Evolutionary conservation across 2,797 vertebrate genomes (phyloP), one percentile per base, ranked within the genome.

Genomic region (Sus cebifrons): DNA sequence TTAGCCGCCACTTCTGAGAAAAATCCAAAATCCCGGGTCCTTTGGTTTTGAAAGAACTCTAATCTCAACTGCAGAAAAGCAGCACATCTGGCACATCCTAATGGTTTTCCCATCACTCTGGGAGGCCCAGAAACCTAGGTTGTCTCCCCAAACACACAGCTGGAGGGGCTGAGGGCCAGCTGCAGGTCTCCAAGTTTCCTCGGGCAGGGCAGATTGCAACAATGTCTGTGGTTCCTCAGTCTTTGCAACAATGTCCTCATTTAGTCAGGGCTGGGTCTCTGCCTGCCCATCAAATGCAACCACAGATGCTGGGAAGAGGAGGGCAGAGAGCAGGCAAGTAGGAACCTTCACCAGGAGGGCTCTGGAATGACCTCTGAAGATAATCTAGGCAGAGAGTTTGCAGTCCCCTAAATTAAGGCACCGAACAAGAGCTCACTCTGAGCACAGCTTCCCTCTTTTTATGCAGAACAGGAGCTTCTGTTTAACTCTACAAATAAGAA

Each of bases 241-340:
- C 64, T 95, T 88, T 90, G 95, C 81, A 86, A 87, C 93, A 94
- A 10, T 49, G 36, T 87, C 64, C 65, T 96, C 52, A 73, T 70
- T 88, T 58, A 73, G 68, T 60, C 87, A 86, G 36, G 71, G 44
- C 75, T 74, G 58, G n/a, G 75, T 6, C 20, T 62, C 54, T 81
- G 75, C 27, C 56, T 73, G 3, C 54, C 40, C 85, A 15, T 60
- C 9, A 67, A 29, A 36, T 54, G 44, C 60, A 36, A 70, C 54
- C 65, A 29, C 56, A 77, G 71, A 8, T 21, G 49, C 73, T 75
- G 40, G 27, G 9, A 73, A 44, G 52, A 56, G 17, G 27, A 40
- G 2, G 23, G 10, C 16, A 49, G 49, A 78, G 18, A 21, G 27
- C 3, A 10, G 27, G 49, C 29, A 25, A 64, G 65, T 92, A 52